These are phyloP conservation scores for Anguilla marmorata DNA, from an alignment of 2,797 vertebrate species.

Conservation along the genomic window DNA sequence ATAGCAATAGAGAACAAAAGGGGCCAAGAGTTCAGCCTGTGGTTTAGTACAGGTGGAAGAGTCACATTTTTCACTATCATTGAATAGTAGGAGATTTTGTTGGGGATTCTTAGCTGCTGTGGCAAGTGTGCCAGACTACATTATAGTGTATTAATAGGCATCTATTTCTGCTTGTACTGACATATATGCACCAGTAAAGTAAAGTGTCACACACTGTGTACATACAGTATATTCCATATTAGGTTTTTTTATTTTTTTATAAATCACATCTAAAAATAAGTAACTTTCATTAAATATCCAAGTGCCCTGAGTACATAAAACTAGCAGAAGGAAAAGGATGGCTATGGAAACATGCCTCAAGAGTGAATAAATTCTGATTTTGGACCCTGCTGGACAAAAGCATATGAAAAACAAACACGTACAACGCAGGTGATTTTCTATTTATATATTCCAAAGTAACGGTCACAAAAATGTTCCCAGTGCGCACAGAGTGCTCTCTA, in stretches of 20 bases:
- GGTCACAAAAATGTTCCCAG: conserved; percentile 41
- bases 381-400: background rate
- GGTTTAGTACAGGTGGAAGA: background rate
- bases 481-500: conserved; percentile 30
- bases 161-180: background rate
- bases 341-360: background rate
- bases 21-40: background rate
- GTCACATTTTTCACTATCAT: background rate
- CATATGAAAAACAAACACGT: conserved; percentile 9
- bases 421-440: conserved; percentile 23
- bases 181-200: background rate
- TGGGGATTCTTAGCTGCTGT: background rate
- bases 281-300: background rate
- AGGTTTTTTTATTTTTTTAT: background rate
- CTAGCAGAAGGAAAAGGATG: background rate
- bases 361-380: background rate
- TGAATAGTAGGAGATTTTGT: background rate
- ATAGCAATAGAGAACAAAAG: background rate
- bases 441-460: conserved; percentile 36
- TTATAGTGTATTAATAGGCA: background rate
- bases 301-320: background rate
- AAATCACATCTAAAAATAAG: background rate
- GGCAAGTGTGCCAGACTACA: background rate
- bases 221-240: background rate
- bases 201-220: background rate